Evolutionary conservation across 1,140 invertebrate genomes (phyloP), one percentile per base, ranked within the genome.

Genomic region (Procambarus clarkii): DNA sequence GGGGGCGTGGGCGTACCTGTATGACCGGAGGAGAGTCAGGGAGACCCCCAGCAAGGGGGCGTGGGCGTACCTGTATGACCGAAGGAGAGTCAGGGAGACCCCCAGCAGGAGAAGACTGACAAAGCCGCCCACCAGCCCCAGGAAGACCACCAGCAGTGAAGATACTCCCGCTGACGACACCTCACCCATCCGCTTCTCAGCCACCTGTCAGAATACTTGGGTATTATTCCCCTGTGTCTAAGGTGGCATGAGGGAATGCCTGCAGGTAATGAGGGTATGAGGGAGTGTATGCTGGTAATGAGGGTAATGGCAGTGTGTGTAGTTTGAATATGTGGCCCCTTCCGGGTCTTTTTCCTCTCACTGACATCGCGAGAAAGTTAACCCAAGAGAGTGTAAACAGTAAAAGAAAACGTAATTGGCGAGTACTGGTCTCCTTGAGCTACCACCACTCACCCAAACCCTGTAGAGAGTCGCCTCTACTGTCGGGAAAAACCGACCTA

Each of bases 181-280:
- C 64, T 86, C 84, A 5, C 64, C 84, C 84, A 86, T 86, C 48
- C 84, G 64, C 84, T 86, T 86, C 84, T 86, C 84, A 21, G 84
- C 84, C 84, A 86, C 84, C 74, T 86, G 84, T 7, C n/a, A 11
- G 69, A 34, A 34, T 74, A 8, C 34, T 4, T 21, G 18, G 64
- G 64, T 18, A 69, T 34, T 21, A 21, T 69, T 11, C 21, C 11
- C 3, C 13, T 15, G 69, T 34, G 69, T 34, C 3, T 44, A 21
- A 21, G 18, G 34, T 34, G 64, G 64, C 64, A 34, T 71, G 69
- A 24, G n/a, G 24, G 11, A 18, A 18, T 69, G 18, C 13, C 3
- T 13, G 18, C 13, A 69, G 4, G 64, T 69, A 58, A 9, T 4
- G 64, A 21, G 21, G 4, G 64, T 69, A 21, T 69, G 64, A 4